Base-by-base conservation (phyloP, 2,113 vertebrate species). In the Heteronetta atricapilla region DNA sequence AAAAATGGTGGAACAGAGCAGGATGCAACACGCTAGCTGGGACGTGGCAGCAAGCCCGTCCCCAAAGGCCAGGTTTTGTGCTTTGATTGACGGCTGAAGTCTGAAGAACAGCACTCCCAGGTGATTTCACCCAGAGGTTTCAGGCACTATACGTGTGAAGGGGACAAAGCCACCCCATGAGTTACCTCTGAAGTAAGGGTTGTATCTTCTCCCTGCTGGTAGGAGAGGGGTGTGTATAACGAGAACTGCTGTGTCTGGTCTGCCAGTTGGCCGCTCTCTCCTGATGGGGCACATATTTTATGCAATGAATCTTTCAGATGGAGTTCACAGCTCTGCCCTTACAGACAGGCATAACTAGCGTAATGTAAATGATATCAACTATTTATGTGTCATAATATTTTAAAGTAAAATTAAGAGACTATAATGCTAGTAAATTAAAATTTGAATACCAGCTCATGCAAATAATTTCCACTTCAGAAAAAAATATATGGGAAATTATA, bases 391-490 rank as follows among this genome's bases (percentile, higher is more conserved):
- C 6, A 22, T 50, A 62, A 19, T n/a, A 53, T 42, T 67, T 82
- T 80, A 3, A 48, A 29, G 46, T 33, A 81, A 81, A 86, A 58
- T 58, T 44, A 63, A 64, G 53, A 90, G 23, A 25, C n/a, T 69
- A 94, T 50, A 59, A 1, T 14, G 23, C 53, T 36, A 40, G 11
- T 80, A 84, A 56, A 78, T 0, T 69, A 44, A 72, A 67, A 75
- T 80, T 90, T 88, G 56, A 91, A 44, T 70, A 55, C 12, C 3
- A 88, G 73, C 34, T 90, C 79, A 74, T 90, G 60, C 34, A 94
- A 88, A 55, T 58, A 11, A 83, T 72, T 83, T 53, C 42, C 82
- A 72, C 73, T 81, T 75, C 46, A 66, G 53, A 59, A 68, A 75
- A 76, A 38, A 11, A 13, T 16, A 67, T 62, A 26, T 38, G 52